Evolutionary conservation across 2,888 invertebrate genomes (phyloP).

Genomic region (Hirtodrosophila alboralis): DNA sequence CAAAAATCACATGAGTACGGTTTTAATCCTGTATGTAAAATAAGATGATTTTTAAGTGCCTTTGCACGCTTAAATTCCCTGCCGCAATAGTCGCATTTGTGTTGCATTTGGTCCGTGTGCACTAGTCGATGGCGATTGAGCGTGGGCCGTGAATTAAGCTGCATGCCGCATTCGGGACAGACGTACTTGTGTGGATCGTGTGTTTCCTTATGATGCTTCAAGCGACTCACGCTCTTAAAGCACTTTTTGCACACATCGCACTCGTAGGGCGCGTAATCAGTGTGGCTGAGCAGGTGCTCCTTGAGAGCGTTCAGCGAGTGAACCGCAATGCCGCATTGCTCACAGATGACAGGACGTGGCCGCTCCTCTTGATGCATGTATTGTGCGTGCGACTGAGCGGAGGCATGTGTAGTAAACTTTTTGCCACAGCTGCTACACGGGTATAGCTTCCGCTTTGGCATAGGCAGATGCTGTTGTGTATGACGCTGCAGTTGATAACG

Average conservation of each 20-base stretch:
- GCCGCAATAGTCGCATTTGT: conserved; percentile 82
- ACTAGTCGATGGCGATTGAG: conserved; percentile 81
- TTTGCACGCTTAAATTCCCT: conserved; percentile 83
- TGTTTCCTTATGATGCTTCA: conserved; percentile 81
- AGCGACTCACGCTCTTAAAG: conserved; percentile 81
- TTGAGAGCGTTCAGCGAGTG: conserved; percentile 84
- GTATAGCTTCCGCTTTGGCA: conserved; percentile 52
- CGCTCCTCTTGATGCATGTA: conserved; percentile 81
- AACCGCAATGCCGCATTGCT: conserved; percentile 85
- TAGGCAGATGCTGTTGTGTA: conserved; percentile 64
- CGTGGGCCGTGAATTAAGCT: conserved; percentile 80
- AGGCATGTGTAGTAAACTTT: conserved; percentile 71
- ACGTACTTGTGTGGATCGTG: conserved; percentile 82
- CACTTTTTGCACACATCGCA: conserved; percentile 84
- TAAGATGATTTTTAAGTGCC: conserved; percentile 83
- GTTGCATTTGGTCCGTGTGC: conserved; percentile 82
- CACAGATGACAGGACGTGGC: conserved; percentile 84
- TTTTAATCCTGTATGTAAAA: conserved; percentile 83
- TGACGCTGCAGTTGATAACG: conserved; percentile 52
- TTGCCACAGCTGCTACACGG: conserved; percentile 80
- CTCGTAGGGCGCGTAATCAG: conserved; percentile 84
- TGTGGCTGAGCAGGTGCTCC: conserved; percentile 85
- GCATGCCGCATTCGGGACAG: conserved; percentile 80
- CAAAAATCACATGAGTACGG: conserved; percentile 84
- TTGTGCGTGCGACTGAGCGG: conserved; percentile 74